phyloP scores from a whole-genome alignment of 2,888 invertebrate species.

The Xestia xanthographa region DNA sequence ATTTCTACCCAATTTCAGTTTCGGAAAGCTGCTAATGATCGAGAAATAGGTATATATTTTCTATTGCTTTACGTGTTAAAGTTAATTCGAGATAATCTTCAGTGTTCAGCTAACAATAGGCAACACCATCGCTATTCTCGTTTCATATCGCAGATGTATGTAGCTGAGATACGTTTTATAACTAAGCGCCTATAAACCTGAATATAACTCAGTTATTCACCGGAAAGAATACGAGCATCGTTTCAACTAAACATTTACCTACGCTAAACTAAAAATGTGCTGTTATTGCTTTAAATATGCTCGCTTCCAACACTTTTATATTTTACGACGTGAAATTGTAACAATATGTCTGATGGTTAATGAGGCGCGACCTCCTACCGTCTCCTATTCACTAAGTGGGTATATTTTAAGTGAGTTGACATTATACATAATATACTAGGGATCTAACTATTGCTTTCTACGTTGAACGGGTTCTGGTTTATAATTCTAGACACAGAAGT shows the following conservation, averaged over 20 bases:
- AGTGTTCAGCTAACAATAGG: constrained; percentile 72
- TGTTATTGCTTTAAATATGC: constrained; percentile 75
- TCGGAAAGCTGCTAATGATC: constrained; percentile 18
- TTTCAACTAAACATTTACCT: constrained; percentile 79
- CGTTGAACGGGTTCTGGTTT: constrained; percentile 23
- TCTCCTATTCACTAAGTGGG: constrained; percentile 29
- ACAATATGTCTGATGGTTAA: constrained; percentile 62
- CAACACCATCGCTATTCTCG: constrained; percentile 73
- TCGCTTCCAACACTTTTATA: constrained; percentile 69
- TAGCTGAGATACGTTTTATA: constrained; percentile 75
- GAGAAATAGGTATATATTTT: constrained; percentile 7
- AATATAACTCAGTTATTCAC: constrained; percentile 76
- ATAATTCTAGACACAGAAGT: constrained; percentile 26
- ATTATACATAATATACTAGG: neutral
- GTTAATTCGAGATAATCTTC: constrained; percentile 36
- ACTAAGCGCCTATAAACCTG: constrained; percentile 77
- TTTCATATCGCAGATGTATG: constrained; percentile 75
- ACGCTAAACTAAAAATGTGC: constrained; percentile 73
- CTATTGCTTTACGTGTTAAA: constrained; percentile 5
- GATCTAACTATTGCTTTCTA: constrained; percentile 10
- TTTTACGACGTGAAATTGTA: constrained; percentile 71
- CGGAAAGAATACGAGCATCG: constrained; percentile 76
- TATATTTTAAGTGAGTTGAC: constrained; percentile 30
- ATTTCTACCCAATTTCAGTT: constrained; percentile 34
- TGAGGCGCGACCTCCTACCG: constrained; percentile 40